Percentiles rank a stretch among this genome's conserved stretches.
Evolutionary conservation across 2,888 invertebrate species (phyloP).

Genomic region (Sphaeridia pumilis): DNA sequence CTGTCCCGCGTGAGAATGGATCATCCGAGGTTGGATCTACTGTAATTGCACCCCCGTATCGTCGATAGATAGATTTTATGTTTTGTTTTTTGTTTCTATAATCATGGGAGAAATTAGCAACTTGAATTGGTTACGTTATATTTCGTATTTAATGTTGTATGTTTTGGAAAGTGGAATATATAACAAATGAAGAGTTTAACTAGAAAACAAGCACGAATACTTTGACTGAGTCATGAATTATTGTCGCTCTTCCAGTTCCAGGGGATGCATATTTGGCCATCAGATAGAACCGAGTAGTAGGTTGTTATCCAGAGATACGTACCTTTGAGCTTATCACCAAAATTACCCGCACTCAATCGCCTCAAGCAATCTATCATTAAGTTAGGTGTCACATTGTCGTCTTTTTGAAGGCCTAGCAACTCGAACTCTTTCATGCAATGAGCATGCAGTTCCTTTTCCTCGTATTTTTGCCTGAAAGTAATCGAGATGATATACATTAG

Average conservation of each 20-base stretch:
- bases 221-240: too few species aligned
- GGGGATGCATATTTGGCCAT: slow-evolving; percentile 83
- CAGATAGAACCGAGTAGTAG: slow-evolving; percentile 80
- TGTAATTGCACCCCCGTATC: slow-evolving; percentile 10
- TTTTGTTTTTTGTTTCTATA: neutral
- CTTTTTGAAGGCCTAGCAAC: slow-evolving; percentile 65
- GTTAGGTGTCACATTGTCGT: slow-evolving; percentile 79
- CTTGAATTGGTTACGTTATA: too few species aligned
- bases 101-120: too few species aligned
- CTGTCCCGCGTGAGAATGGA: slow-evolving; percentile 37
- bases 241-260: slow-evolving; percentile 73
- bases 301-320: slow-evolving; percentile 69
- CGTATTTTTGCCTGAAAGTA: slow-evolving; percentile 67
- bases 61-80: slow-evolving; percentile 11
- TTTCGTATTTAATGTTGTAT: too few species aligned
- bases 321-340: slow-evolving; percentile 49
- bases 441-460: slow-evolving; percentile 60
- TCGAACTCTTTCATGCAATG: slow-evolving; percentile 54
- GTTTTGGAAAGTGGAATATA: too few species aligned
- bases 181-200: too few species aligned
- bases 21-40: slow-evolving; percentile 12
- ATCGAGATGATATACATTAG: too few species aligned
- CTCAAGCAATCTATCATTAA: slow-evolving; percentile 78
- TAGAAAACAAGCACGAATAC: too few species aligned
- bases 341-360: slow-evolving; percentile 47